These are phyloP conservation scores for Tetanocera ferruginea DNA, from an alignment of 2,888 invertebrate genomes.

Conservation along the genomic window DNA sequence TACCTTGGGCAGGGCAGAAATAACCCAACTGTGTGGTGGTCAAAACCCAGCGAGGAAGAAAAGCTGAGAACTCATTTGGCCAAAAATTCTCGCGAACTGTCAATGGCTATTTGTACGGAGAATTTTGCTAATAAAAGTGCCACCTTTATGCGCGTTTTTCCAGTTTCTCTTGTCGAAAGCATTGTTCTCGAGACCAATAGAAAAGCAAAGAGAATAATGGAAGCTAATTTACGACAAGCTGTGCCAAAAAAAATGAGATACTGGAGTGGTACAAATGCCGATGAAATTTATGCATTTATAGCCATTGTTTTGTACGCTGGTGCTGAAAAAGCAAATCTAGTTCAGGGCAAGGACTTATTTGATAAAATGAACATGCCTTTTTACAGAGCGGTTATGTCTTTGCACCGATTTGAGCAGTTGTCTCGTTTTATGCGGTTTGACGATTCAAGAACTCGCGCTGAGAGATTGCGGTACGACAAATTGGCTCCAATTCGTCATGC, in stretches of 20 bases:
- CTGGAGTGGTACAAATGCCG: conserved; percentile 30
- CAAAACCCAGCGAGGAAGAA: neutral
- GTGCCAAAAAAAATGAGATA: conserved; percentile 31
- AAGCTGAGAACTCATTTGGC: neutral
- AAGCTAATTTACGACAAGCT: conserved; percentile 22
- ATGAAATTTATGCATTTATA: conserved; percentile 38
- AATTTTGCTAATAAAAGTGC: neutral
- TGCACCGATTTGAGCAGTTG: conserved; percentile 37
- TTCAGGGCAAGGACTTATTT: conserved; percentile 28
- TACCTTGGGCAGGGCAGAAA: neutral
- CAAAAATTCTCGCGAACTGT: neutral
- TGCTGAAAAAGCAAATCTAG: conserved; percentile 38
- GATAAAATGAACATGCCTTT: conserved; percentile 33
- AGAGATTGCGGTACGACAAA: conserved; percentile 38
- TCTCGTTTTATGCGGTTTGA: conserved; percentile 37
- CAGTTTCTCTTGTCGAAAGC: neutral
- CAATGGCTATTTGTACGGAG: neutral
- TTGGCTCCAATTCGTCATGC: conserved; percentile 37
- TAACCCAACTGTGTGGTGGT: neutral
- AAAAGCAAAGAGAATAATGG: conserved; percentile 23
- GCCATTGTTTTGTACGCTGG: conserved; percentile 25
- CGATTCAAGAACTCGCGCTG: conserved; percentile 37
- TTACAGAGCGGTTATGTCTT: conserved; percentile 37
- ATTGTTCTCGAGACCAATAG: conserved; percentile 26
- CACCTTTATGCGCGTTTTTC: neutral